phyloP scores from a whole-genome alignment of 2,888 invertebrate species.

The Bugulina stolonifera region DNA sequence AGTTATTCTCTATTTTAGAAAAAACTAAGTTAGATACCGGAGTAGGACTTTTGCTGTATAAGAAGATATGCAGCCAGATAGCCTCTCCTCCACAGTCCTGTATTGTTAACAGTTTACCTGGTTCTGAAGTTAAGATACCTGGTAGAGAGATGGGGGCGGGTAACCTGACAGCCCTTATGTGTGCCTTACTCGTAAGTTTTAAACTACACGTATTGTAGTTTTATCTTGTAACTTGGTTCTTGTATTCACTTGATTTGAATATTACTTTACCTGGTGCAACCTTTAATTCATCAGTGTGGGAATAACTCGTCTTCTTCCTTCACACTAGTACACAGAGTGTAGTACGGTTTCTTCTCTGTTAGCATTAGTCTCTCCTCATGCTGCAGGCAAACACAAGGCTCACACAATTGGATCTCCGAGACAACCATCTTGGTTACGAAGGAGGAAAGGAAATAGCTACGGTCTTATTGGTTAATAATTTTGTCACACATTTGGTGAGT shows the following conservation, averaged over 20 bases:
- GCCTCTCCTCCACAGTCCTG: neutral
- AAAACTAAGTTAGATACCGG: neutral
- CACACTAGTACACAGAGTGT: too few relatives aligned
- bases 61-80: conserved; percentile 5
- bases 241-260: too few relatives aligned
- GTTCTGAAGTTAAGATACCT: conserved; percentile 23
- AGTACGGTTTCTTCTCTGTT: too few relatives aligned
- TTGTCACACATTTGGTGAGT: conserved; percentile 23
- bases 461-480: conserved; percentile 14
- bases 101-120: neutral
- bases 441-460: conserved; percentile 25
- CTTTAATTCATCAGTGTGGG: too few relatives aligned
- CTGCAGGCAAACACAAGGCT: conserved; percentile 24
- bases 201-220: too few relatives aligned
- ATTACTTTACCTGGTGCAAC: too few relatives aligned
- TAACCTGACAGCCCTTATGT: conserved; percentile 25
- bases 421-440: conserved; percentile 23
- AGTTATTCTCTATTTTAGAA: neutral
- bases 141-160: conserved; percentile 24
- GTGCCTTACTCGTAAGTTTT: conserved; percentile 15
- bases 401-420: conserved; percentile 19
- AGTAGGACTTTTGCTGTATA: conserved; percentile 3
- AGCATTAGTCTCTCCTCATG: neutral
- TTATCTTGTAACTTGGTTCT: too few relatives aligned
- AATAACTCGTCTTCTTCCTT: too few relatives aligned